A percentile compares a stretch with the other conserved stretches of the same genome.
Conservation (phyloP, 2,888 invertebrate genomes). For the Gymnoscelis rufifasciata region DNA sequence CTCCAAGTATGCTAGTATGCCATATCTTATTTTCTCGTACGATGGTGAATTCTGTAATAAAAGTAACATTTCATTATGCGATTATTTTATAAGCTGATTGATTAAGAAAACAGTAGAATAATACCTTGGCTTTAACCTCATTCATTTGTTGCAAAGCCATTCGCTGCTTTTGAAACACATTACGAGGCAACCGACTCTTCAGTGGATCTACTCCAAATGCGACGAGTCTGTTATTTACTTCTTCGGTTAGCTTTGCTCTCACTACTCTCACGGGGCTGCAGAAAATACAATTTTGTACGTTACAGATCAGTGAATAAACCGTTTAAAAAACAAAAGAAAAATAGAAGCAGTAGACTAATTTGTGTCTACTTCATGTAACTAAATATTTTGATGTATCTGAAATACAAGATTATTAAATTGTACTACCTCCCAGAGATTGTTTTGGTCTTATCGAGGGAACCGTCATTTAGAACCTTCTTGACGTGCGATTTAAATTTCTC, state of each 20-base stretch:
- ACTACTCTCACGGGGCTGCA: slow-evolving; percentile 63
- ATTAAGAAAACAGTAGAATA: too few relatives aligned
- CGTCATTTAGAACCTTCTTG: slow-evolving; percentile 15
- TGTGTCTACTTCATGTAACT: too few relatives aligned
- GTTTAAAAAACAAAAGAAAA: too few relatives aligned
- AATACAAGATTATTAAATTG: too few relatives aligned
- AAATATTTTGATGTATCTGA: too few relatives aligned
- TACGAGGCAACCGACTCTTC: slow-evolving; percentile 78
- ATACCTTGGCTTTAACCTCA: slow-evolving; percentile 78
- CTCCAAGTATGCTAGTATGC: slow-evolving; percentile 66
- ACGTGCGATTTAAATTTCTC: slow-evolving; percentile 14
- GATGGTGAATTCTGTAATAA: slow-evolving; percentile 64
- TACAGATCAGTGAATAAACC: neutral
- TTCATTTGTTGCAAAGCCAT: slow-evolving; percentile 78
- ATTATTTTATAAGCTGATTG: too few relatives aligned
- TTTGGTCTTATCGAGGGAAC: neutral
- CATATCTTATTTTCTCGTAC: slow-evolving; percentile 66
- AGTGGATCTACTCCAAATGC: slow-evolving; percentile 82
- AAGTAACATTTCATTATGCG: too few relatives aligned
- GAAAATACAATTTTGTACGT: slow-evolving; percentile 11
- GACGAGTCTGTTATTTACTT: slow-evolving; percentile 75
- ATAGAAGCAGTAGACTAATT: too few relatives aligned
- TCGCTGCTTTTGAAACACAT: slow-evolving; percentile 77
- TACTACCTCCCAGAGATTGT: slow-evolving; percentile 20
- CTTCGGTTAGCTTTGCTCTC: slow-evolving; percentile 67